These are phyloP conservation scores for Anguilla rostrata DNA, from an alignment of 2,113 vertebrate genomes.

Conservation along the genomic window DNA sequence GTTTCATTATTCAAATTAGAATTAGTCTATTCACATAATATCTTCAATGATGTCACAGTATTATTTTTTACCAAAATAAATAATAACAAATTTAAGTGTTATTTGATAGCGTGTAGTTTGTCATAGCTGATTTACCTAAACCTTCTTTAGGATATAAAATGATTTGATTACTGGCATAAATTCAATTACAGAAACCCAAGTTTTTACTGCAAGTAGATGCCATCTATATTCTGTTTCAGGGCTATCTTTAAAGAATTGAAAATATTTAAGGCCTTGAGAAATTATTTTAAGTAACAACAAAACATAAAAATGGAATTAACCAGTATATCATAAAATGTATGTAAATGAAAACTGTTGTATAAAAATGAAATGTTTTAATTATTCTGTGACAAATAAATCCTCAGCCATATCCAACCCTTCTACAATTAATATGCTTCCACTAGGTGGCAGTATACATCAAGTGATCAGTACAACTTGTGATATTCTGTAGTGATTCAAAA, in stretches of 20 bases:
- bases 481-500: background rate
- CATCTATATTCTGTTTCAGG: background rate
- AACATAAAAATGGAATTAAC: background rate
- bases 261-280: background rate
- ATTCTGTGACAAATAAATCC: background rate
- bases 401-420: background rate
- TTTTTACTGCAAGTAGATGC: background rate
- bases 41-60: too few species aligned
- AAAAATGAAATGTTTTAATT: background rate
- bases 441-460: background rate
- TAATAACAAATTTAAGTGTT: background rate
- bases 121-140: background rate
- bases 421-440: background rate
- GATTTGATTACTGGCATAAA: background rate
- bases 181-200: background rate
- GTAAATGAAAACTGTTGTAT: background rate
- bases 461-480: background rate
- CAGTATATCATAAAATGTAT: background rate
- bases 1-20: background rate
- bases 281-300: too few species aligned
- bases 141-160: background rate
- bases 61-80: background rate
- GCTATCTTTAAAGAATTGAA: background rate
- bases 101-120: too few species aligned
- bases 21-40: background rate